phyloP scores from a whole-genome alignment of 2,797 vertebrate genomes.

The Aselliscus stoliczkanus region DNA sequence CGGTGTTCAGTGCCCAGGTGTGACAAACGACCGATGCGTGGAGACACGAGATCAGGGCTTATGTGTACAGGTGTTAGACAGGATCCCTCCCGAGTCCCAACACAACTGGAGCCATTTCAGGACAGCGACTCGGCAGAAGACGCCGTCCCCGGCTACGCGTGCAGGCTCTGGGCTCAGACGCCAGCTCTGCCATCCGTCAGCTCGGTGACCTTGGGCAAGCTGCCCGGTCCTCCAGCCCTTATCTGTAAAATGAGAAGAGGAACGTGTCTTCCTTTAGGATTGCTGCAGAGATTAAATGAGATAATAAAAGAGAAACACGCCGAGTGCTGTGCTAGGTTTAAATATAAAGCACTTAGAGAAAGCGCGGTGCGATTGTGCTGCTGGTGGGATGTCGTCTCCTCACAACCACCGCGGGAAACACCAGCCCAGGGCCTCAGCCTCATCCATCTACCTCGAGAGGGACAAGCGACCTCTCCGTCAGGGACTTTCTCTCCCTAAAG shows the following conservation, averaged over 20 bases:
- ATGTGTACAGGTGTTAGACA: neutral
- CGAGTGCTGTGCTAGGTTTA: neutral
- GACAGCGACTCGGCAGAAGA: neutral
- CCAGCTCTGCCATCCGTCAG: neutral
- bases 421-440: neutral
- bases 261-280: neutral
- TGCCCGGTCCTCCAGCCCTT: neutral
- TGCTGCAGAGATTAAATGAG: neutral
- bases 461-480: conserved; percentile 21
- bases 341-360: neutral
- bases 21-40: neutral
- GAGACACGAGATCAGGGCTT: too few species aligned
- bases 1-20: neutral
- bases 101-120: neutral
- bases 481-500: conserved; percentile 57
- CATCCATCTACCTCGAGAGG: neutral
- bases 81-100: neutral
- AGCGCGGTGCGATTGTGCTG: accelerated
- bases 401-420: neutral
- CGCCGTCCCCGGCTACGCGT: neutral
- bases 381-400: too few species aligned
- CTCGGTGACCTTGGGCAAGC: neutral
- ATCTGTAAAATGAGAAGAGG: neutral
- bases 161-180: neutral
- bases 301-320: neutral